phyloP scores from a whole-genome alignment of 2,113 vertebrate genomes.

The Reinhardtius hippoglossoides region DNA sequence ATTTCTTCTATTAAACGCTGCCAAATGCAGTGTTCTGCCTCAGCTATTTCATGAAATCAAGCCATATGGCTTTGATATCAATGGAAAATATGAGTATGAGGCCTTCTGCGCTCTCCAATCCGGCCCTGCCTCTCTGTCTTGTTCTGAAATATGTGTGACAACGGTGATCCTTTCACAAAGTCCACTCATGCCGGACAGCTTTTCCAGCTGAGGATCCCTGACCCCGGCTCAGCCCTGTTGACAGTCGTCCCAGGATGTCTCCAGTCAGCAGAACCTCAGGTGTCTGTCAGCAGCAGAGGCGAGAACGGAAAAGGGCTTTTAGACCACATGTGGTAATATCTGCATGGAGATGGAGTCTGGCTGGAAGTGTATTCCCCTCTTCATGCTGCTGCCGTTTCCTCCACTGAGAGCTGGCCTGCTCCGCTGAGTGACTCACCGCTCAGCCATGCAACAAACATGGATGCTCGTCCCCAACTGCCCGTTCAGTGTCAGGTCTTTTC shows the following conservation, averaged over 20 bases:
- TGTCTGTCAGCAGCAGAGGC: constrained; percentile 69
- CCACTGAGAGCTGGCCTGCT: constrained; percentile 55
- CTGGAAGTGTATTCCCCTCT: constrained; percentile 57
- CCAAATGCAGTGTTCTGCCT: constrained; percentile 58
- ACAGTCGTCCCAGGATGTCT: constrained; percentile 66
- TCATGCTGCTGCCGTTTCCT: constrained; percentile 63
- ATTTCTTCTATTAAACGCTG: constrained; percentile 53
- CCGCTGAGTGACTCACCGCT: constrained; percentile 67
- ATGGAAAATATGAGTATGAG: constrained; percentile 82
- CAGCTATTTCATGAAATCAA: constrained; percentile 74
- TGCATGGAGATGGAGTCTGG: constrained; percentile 64
- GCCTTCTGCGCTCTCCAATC: constrained; percentile 59
- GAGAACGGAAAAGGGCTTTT: constrained; percentile 66
- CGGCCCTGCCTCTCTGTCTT: constrained; percentile 55
- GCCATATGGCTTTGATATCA: constrained; percentile 85
- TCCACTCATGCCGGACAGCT: constrained; percentile 56
- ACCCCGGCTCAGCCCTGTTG: constrained; percentile 46
- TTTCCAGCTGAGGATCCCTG: constrained; percentile 66
- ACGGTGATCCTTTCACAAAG: constrained; percentile 47
- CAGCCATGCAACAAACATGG: constrained; percentile 65
- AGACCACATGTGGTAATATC: constrained; percentile 66
- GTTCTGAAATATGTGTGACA: constrained; percentile 66
- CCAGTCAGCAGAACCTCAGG: constrained; percentile 68
- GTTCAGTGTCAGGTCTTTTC: constrained; percentile 43
- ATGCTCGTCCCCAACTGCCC: constrained; percentile 46